phyloP scores from a whole-genome alignment of 2,797 vertebrate species.

The Menidia menidia region DNA sequence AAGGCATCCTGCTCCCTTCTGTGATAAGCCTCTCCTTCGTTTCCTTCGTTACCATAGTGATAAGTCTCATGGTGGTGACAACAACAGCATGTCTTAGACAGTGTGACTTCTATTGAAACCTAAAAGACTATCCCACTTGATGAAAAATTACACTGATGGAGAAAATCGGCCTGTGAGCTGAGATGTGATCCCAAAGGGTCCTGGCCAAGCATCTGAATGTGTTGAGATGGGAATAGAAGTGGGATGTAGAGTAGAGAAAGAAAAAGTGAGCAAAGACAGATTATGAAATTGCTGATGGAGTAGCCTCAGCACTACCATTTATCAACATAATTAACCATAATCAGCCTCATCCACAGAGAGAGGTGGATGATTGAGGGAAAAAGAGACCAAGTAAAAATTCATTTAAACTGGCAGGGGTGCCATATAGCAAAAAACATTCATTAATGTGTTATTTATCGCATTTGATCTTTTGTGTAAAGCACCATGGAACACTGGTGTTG shows the following conservation, averaged over 20 bases:
- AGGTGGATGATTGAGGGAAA: slow-evolving; percentile 36
- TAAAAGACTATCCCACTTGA: slow-evolving; percentile 4
- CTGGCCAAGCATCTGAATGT: slow-evolving; percentile 7
- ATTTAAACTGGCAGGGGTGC: slow-evolving; percentile 31
- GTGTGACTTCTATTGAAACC: slow-evolving; percentile 8
- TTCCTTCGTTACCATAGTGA: slow-evolving; percentile 18
- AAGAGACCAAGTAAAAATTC: slow-evolving; percentile 33
- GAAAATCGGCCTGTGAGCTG: background rate
- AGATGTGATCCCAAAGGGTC: slow-evolving; percentile 5
- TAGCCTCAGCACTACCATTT: slow-evolving; percentile 76
- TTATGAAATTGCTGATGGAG: slow-evolving; percentile 80
- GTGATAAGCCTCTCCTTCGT: slow-evolving; percentile 2
- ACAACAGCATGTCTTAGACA: slow-evolving; percentile 1
- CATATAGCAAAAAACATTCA: background rate
- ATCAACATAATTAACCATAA: slow-evolving; percentile 85
- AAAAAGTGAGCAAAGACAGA: slow-evolving; percentile 61
- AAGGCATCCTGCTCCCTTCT: background rate
- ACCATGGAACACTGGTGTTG: background rate
- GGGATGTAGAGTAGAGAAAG: background rate
- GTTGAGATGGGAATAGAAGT: slow-evolving; percentile 10
- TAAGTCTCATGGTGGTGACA: background rate
- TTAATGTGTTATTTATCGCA: background rate
- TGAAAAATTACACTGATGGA: slow-evolving; percentile 18
- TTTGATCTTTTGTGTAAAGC: background rate
- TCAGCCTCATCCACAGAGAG: slow-evolving; percentile 74